These are phyloP conservation scores for Philaethria dido DNA, from an alignment of 2,888 invertebrate species.

Conservation along the genomic window DNA sequence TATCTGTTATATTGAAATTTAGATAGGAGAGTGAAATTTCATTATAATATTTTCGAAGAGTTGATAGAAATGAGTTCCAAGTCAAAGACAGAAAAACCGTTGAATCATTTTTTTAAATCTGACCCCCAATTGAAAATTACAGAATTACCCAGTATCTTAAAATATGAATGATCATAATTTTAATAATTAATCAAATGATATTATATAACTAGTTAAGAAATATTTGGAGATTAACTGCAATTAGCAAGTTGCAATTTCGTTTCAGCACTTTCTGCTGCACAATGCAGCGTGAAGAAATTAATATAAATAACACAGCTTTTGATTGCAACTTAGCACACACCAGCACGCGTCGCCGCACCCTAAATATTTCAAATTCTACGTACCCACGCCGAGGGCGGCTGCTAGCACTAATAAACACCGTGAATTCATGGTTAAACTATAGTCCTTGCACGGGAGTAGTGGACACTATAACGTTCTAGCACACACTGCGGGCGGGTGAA, in stretches of 20 bases:
- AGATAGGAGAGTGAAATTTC: too few relatives aligned
- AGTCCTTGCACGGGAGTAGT: slow-evolving; percentile 79
- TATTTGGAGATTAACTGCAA: background rate
- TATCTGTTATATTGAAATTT: too few relatives aligned
- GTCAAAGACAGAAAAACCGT: background rate
- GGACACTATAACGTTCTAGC: slow-evolving; percentile 81
- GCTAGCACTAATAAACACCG: slow-evolving; percentile 85
- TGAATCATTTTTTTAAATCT: background rate
- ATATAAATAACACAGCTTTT: slow-evolving; percentile 65
- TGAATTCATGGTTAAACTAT: slow-evolving; percentile 80
- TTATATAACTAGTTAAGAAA: background rate
- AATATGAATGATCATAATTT: background rate
- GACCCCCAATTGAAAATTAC: background rate
- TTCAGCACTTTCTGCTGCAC: slow-evolving; percentile 51
- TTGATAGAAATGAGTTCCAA: background rate
- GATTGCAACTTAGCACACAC: slow-evolving; percentile 38
- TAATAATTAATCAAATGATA: background rate
- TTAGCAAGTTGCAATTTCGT: slow-evolving; percentile 56
- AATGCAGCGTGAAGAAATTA: slow-evolving; percentile 48
- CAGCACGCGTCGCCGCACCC: slow-evolving; percentile 58
- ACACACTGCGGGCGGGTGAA: slow-evolving; percentile 84
- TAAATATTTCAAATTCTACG: slow-evolving; percentile 82
- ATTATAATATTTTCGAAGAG: too few relatives aligned
- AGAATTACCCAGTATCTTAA: background rate
- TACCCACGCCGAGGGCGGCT: slow-evolving; percentile 88